Percentiles rank a stretch among this genome's conserved stretches.
These are phyloP conservation scores for Turnix velox DNA, from an alignment of 2,113 vertebrate genomes.

Conservation along the genomic window DNA sequence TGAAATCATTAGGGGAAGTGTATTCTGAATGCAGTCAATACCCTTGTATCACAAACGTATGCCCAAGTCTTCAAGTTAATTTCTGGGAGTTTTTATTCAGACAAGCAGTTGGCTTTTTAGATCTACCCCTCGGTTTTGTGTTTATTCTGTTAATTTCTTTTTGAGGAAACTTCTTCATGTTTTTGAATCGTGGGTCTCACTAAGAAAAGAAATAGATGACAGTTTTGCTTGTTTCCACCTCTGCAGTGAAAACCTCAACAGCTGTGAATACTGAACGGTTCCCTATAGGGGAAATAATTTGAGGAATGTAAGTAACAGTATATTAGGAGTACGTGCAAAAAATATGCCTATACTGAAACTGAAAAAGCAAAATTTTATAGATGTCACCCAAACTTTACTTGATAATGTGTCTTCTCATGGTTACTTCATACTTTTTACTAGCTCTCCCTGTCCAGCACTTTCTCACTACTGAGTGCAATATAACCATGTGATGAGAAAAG, in stretches of 20 bases:
- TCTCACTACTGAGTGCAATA: neutral
- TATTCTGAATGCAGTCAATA: neutral
- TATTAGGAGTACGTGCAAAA: neutral
- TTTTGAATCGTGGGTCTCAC: neutral
- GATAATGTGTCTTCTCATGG: neutral
- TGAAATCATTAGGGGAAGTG: neutral
- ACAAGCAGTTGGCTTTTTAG: neutral
- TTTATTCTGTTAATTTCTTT: slow-evolving; percentile 11
- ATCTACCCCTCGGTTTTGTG: neutral
- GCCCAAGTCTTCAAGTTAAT: neutral
- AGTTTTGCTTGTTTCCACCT: slow-evolving; percentile 3
- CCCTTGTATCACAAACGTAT: neutral
- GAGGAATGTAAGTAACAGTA: neutral
- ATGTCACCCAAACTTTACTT: neutral
- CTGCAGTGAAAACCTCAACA: neutral
- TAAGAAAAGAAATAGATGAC: neutral
- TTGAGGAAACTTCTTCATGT: neutral
- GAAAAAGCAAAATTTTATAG: neutral
- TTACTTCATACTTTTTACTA: neutral
- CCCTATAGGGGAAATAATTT: neutral
- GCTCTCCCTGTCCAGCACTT: neutral
- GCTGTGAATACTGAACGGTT: neutral
- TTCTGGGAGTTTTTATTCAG: no score
- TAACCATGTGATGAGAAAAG: neutral
- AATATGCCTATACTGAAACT: neutral